These are phyloP conservation scores for Hiodon tergisus DNA, from an alignment of 2,113 vertebrate genomes.

Conservation along the genomic window DNA sequence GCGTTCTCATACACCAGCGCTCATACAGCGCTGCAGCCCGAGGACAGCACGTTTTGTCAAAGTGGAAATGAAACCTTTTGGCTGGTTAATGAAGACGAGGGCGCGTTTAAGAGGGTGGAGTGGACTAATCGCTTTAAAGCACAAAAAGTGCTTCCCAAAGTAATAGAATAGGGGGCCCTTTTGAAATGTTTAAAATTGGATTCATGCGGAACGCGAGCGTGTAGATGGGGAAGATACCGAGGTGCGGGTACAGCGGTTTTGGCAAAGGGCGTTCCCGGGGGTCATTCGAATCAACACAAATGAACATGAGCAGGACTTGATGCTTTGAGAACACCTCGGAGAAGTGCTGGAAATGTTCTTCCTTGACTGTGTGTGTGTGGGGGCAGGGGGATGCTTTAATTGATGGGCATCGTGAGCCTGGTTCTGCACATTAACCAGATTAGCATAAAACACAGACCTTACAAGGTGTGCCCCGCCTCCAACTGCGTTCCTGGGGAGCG, in stretches of 20 bases:
- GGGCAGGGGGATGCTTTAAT: constrained; percentile 40
- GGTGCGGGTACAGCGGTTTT: background rate
- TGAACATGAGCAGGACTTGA: background rate
- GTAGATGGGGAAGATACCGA: background rate
- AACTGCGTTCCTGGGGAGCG: constrained; percentile 20
- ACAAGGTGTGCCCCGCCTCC: constrained; percentile 37
- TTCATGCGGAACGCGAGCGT: too few relatives aligned
- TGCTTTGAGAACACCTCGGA: constrained; percentile 25
- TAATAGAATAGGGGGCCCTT: too few relatives aligned
- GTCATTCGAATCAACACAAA: background rate
- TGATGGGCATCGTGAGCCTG: constrained; percentile 35
- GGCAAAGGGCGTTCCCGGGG: background rate
- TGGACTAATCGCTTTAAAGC: too few relatives aligned
- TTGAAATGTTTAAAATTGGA: too few relatives aligned
- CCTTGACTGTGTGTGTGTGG: constrained; percentile 32
- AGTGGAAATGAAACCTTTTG: too few relatives aligned
- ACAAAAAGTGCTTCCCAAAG: too few relatives aligned
- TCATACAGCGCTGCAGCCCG: too few relatives aligned
- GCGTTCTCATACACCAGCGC: background rate
- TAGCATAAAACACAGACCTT: constrained; percentile 45
- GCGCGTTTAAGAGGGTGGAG: too few relatives aligned
- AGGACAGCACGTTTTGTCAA: too few relatives aligned
- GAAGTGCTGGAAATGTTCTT: constrained; percentile 45
- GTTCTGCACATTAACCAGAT: constrained; percentile 38
- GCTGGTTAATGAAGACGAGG: too few relatives aligned